Conservation (phyloP, 2,888 invertebrate species). For the Euplexia lucipara region DNA sequence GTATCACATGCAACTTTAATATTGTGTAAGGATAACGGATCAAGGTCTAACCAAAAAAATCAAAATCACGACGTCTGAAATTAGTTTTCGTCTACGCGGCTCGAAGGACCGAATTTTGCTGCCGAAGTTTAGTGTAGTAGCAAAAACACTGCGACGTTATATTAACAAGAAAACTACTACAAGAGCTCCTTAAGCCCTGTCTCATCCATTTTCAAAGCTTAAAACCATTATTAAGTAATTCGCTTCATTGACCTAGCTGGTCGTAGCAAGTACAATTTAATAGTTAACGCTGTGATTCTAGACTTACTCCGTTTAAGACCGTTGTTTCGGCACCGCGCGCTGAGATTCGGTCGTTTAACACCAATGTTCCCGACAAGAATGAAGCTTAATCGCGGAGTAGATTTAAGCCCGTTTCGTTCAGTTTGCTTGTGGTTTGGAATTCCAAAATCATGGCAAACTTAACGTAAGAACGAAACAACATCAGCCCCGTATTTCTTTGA, state of each 20-base stretch:
- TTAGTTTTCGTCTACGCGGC: background rate
- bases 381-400: conserved; percentile 48
- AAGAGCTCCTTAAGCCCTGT: background rate
- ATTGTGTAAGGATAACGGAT: background rate
- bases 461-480: background rate
- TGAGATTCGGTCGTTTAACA: conserved; percentile 52
- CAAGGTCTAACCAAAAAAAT: background rate
- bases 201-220: conserved; percentile 22
- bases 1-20: background rate
- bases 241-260: conserved; percentile 46
- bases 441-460: conserved; percentile 8
- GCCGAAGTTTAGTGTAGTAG: background rate
- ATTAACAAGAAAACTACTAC: conserved; percentile 2
- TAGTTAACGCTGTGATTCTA: conserved; percentile 46
- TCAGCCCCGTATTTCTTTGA: background rate
- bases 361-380: conserved; percentile 46
- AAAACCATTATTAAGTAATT: conserved; percentile 36
- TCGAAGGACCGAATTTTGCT: conserved; percentile 12
- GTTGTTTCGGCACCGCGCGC: conserved; percentile 43
- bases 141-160: background rate
- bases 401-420: conserved; percentile 48
- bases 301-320: conserved; percentile 40
- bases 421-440: conserved; percentile 28
- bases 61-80: background rate
- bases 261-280: conserved; percentile 45